These are phyloP conservation scores for Onychomys torridus DNA, from an alignment of 2,797 vertebrate species.

Conservation along the genomic window DNA sequence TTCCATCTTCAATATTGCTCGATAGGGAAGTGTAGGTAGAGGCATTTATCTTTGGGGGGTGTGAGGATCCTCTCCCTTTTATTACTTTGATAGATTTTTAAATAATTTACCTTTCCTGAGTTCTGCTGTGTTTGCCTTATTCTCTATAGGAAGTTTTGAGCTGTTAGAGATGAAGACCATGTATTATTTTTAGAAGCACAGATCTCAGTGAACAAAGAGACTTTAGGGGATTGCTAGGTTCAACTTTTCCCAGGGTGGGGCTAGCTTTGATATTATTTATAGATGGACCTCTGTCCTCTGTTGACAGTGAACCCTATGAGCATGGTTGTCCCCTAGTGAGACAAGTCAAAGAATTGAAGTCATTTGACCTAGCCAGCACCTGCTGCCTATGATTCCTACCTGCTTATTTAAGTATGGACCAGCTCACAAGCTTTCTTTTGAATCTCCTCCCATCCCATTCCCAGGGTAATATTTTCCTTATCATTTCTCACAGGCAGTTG, in stretches of 20 bases:
- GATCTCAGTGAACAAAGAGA: constrained; percentile 21
- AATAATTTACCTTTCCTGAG: not conserved
- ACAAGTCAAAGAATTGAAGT: not conserved
- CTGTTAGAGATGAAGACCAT: not conserved
- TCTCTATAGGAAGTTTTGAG: not conserved
- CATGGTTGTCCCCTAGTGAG: not conserved
- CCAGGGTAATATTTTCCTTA: constrained; percentile 11
- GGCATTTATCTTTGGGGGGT: not conserved
- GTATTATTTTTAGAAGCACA: constrained; percentile 31
- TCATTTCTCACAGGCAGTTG: not conserved
- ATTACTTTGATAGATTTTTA: constrained; percentile 29
- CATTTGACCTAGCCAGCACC: not conserved
- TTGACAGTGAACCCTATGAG: not conserved
- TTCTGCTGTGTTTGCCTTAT: constrained; percentile 33
- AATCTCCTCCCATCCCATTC: not conserved
- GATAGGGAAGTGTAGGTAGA: not conserved
- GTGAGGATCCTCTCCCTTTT: not conserved
- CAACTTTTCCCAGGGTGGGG: not conserved
- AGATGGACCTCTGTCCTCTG: not conserved
- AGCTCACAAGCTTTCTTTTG: not conserved
- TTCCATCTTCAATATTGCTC: constrained; percentile 40
- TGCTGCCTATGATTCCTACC: not conserved
- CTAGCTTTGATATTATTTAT: not conserved
- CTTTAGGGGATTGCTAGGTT: not conserved
- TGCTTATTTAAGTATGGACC: not conserved